Evolutionary conservation across 64 coral and sea anemone genomes (phyloP), one percentile per base, ranked within the genome.

Genomic region (Dendronephthya gigantea): DNA sequence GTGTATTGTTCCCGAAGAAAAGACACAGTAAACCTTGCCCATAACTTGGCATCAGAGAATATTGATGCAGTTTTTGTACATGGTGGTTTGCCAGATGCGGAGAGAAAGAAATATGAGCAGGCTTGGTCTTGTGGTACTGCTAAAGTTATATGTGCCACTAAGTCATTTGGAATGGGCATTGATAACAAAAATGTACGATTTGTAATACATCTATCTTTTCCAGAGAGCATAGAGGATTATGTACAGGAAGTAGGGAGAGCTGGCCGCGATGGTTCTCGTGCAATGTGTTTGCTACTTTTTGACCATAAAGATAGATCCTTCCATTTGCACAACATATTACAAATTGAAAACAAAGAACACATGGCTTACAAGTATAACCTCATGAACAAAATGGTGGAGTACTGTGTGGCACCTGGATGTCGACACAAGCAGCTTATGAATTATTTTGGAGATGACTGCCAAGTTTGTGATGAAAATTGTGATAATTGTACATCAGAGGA

Each of bases 121-220:
- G 0, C 68, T 25, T 74, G 68, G 68, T 0, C 68, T 25, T 30
- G 0, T 0, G 68, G 68, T 12, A 0, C n/a, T 30, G 68, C 25
- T 12, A 13, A 74, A 0, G 68, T 74, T 30, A 74, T 74, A 35
- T 74, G 68, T 74, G 68, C 68, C 0, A 74, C 68, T 12, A 74
- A 74, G 68, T 74, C 68, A 0, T 74, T 74, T 74, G 68, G 68
- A 74, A 74, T 74, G 68, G 68, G 68, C 22, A 74, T 74, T 74
- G 68, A 74, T n/a, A 17, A 74, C 1, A 74, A 74, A 1, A 29
- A 74, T 0, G 1, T 74, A 19, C n/a, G 68, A 28, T 74, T 74
- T 74, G 68, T 74, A 12, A 11, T 74, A 11, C 68, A 74, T 35
- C 11, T 74, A 27, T 74, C 68, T 25, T 35, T 74, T 30, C 68